Percentiles rank a stretch among this genome's conserved stretches.
These are phyloP conservation scores for Lepus townsendii DNA, from an alignment of 2,797 vertebrate genomes.

Conservation along the genomic window DNA sequence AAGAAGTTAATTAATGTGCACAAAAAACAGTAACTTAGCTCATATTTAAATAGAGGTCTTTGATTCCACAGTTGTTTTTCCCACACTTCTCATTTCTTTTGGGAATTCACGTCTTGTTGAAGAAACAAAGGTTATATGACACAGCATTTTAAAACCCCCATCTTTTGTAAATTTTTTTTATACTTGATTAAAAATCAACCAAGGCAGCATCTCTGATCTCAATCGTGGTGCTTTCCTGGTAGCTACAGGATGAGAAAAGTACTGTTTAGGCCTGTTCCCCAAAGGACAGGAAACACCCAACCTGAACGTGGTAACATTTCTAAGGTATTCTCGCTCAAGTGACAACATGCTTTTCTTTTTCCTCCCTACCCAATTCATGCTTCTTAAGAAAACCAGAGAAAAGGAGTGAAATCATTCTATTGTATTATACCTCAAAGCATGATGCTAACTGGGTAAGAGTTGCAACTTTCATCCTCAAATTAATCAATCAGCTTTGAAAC, in stretches of 20 bases:
- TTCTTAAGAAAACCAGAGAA: constrained; percentile 5
- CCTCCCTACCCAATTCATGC: not conserved
- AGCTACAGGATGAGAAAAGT: constrained; percentile 19
- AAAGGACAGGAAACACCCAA: constrained; percentile 66
- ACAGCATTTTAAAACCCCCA: not conserved
- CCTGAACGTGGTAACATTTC: constrained; percentile 59
- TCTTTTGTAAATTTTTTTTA: constrained; percentile 8
- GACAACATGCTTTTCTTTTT: constrained; percentile 66
- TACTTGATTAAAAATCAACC: constrained; percentile 1
- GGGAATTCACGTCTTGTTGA: constrained; percentile 30
- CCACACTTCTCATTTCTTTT: not conserved
- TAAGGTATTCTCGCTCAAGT: constrained; percentile 67
- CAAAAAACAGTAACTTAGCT: constrained; percentile 20
- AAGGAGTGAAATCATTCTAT: not conserved
- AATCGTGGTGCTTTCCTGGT: not conserved
- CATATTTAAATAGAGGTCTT: constrained; percentile 15
- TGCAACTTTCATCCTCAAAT: not conserved
- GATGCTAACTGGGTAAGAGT: not conserved
- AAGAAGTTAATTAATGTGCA: constrained; percentile 3
- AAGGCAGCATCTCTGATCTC: constrained; percentile 42
- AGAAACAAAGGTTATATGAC: not conserved
- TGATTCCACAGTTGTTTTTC: constrained; percentile 17
- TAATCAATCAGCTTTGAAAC: not conserved
- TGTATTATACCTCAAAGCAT: not conserved
- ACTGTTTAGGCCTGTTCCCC: constrained; percentile 68